Conservation (phyloP, 2,888 invertebrate species). For the Latheticus oryzae region DNA sequence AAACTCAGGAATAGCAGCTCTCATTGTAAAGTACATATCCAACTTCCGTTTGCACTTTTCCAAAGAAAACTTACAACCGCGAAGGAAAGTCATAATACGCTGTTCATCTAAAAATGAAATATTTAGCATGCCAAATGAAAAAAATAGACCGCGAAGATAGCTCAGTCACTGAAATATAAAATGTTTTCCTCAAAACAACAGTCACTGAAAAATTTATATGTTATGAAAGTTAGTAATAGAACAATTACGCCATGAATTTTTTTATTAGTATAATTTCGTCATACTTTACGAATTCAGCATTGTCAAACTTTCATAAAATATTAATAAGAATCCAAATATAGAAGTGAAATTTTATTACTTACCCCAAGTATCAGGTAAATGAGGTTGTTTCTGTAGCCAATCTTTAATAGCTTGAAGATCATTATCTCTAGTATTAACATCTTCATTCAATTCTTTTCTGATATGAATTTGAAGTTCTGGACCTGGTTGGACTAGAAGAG, state of each 20-base stretch:
- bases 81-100: slow-evolving; percentile 75
- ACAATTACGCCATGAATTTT: too few relatives aligned
- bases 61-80: slow-evolving; percentile 85
- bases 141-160: too few relatives aligned
- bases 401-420: slow-evolving; percentile 75
- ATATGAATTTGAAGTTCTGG: slow-evolving; percentile 66
- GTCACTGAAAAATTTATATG: too few relatives aligned
- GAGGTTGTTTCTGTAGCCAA: slow-evolving; percentile 76
- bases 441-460: slow-evolving; percentile 68
- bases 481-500: slow-evolving; percentile 63
- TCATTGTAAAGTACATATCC: slow-evolving; percentile 89
- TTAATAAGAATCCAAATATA: too few relatives aligned
- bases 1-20: slow-evolving; percentile 82
- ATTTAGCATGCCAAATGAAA: too few relatives aligned
- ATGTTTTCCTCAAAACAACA: too few relatives aligned
- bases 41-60: slow-evolving; percentile 85
- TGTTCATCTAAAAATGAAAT: slow-evolving; percentile 77
- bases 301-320: too few relatives aligned
- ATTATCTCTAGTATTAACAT: slow-evolving; percentile 68
- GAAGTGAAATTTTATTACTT: too few relatives aligned
- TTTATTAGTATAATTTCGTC: too few relatives aligned
- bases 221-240: too few relatives aligned
- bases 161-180: too few relatives aligned
- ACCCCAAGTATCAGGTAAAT: slow-evolving; percentile 76
- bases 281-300: too few relatives aligned